Percentiles rank a stretch among this genome's conserved stretches.
Conservation (phyloP, 1,140 invertebrate species). For the Drosophila mayri region DNA sequence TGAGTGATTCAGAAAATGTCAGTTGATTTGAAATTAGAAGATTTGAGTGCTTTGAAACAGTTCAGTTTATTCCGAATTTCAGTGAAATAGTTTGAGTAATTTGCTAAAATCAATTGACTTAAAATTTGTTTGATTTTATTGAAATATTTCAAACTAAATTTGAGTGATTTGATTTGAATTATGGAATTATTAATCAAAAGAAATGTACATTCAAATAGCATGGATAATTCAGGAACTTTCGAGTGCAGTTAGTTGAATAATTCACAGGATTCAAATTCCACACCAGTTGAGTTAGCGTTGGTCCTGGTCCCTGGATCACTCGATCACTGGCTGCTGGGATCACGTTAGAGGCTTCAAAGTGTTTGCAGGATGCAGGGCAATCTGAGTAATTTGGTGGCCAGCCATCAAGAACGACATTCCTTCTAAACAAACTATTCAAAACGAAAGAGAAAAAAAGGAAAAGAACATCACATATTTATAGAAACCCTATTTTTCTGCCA, state of each 20-base stretch:
- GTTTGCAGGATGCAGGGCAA: slow-evolving; percentile 52
- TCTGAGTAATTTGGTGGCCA: slow-evolving; percentile 38
- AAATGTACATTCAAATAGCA: neutral
- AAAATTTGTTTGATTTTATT: too few relatives aligned
- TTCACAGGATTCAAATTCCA: slow-evolving; percentile 5
- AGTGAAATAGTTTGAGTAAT: neutral
- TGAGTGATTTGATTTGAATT: neutral
- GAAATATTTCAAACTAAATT: neutral
- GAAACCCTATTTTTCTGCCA: slow-evolving; percentile 16
- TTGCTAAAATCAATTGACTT: neutral
- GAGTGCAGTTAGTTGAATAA: neutral
- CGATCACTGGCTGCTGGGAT: slow-evolving; percentile 30
- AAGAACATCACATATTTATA: slow-evolving; percentile 44
- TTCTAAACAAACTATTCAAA: slow-evolving; percentile 43
- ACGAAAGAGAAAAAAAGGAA: slow-evolving; percentile 7
- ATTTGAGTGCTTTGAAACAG: neutral
- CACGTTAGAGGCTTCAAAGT: slow-evolving; percentile 74
- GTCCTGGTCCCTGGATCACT: slow-evolving; percentile 23
- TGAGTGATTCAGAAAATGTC: neutral
- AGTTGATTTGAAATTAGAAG: neutral
- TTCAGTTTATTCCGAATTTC: neutral
- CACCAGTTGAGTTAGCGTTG: slow-evolving; percentile 19
- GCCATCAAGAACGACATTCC: slow-evolving; percentile 43
- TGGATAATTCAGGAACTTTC: neutral
- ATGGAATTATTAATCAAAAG: neutral